Percentiles rank a stretch among this genome's conserved stretches.
These are phyloP conservation scores for Drosophila paranaensis DNA, from an alignment of 2,888 invertebrate species.

Conservation along the genomic window DNA sequence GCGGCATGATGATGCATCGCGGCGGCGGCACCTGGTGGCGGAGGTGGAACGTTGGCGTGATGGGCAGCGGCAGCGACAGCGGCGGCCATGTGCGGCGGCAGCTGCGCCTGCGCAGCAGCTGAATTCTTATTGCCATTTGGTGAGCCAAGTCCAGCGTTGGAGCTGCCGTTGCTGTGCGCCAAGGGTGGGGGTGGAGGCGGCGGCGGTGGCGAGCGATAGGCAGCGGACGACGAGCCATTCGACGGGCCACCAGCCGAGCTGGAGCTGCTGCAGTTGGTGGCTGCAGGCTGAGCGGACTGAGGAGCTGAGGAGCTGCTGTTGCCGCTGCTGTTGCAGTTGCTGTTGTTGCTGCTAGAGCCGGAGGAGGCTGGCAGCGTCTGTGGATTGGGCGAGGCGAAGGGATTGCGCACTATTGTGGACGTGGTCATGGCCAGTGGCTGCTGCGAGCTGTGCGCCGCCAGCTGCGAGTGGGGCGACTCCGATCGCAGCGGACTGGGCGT, in stretches of 20 bases:
- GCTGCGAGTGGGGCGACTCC: conserved; percentile 4
- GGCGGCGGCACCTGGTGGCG: conserved; percentile 56
- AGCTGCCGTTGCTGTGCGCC: conserved; percentile 62
- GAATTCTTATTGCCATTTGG: conserved; percentile 46
- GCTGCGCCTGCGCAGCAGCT: conserved; percentile 46
- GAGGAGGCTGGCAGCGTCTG: conserved; percentile 53
- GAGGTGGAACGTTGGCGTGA: conserved; percentile 58
- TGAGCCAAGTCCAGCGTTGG: conserved; percentile 53
- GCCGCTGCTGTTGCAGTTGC: conserved; percentile 17
- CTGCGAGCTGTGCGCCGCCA: conserved; percentile 22
- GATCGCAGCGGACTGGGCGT: conserved; percentile 52
- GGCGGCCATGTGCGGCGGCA: conserved; percentile 71
- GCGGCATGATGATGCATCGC: conserved; percentile 76
- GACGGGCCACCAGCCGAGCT: not conserved
- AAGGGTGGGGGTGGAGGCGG: conserved; percentile 42
- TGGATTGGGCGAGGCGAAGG: conserved; percentile 83
- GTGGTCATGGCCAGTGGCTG: conserved; percentile 75
- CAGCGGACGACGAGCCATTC: not conserved
- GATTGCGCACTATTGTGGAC: conserved; percentile 83
- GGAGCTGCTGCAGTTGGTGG: conserved; percentile 13
- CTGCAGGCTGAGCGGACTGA: conserved; percentile 22
- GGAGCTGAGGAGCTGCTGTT: conserved; percentile 17
- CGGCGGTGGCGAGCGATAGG: conserved; percentile 64
- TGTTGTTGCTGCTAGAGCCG: conserved; percentile 37
- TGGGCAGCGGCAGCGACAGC: conserved; percentile 76